Base-by-base conservation (phyloP, 2,888 invertebrate species). In the Nebria brevicollis region DNA sequence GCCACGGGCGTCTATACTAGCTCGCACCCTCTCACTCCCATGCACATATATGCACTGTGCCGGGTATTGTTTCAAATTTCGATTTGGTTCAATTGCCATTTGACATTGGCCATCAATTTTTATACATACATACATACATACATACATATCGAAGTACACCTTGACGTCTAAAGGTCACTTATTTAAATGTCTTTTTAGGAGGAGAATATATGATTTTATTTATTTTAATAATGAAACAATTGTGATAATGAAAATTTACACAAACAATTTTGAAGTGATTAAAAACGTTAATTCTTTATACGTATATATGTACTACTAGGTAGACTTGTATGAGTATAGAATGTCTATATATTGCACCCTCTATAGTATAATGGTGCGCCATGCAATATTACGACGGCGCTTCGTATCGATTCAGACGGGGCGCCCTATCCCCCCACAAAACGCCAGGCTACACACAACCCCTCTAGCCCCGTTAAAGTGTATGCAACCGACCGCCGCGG, bases 401-500 rank as follows among this genome's bases (percentile, higher is more conserved):
- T 20, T 25, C 13, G 78, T 75, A 80, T 80, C 75, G 80, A 80
- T 80, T 80, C 54, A 15, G 64, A 75, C 68, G 68, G 43, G 54
- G 75, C 75, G 41, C 70, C 66, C 74, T 42, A 20, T 15, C 43
- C 26, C 25, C 34, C 20, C 20, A 20, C 20, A 20, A 20, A 20
- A 20, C 20, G 20, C 20, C 20, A 20, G 20, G 20, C 20, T 7
- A 26, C 70, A 26, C 54, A 54, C 54, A 54, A 54, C 72, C 77
- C 42, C 54, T 11, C 54, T 13, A 6, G 7, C 8, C 54, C 54
- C 54, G 11, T 54, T 11, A 54, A 54, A 54, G 54, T 54, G 54
- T 54, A 54, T 54, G 20, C 85, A 85, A 87, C 86, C 86, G 86
- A 83, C 77, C 82, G 82, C 77, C 83, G 83, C 84, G 83, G 80